Base-by-base conservation (phyloP, 2,113 vertebrate species). In the Nansenia antarctica region DNA sequence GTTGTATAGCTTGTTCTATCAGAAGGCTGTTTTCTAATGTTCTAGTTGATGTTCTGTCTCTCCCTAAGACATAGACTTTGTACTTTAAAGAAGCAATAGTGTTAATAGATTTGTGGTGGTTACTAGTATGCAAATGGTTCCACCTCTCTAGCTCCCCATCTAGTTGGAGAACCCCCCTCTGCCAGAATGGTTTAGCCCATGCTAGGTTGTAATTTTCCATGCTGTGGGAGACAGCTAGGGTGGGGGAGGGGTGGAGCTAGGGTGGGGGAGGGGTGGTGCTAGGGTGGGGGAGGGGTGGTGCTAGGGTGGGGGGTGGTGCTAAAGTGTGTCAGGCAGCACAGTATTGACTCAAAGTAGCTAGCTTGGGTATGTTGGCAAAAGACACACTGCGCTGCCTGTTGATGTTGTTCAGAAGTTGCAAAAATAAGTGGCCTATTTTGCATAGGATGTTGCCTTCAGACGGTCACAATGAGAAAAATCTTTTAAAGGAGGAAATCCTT, bases 181-280 rank as follows among this genome's bases (percentile, higher is more conserved):
- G 18, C 35, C 63, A 42, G 49, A 85, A 86, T 89, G 87, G 89
- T 88, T 86, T 74, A 75, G 85, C 79, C 89, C 64, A 22, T 54
- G 47, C 62, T 69, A 4, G 55, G 42, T 78, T 75, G 70, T 78
- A 69, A 66, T 58, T 77, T 62, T 68, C 66, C 65, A 66, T 73
- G 73, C 58, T 65, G 61, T 66, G 68, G 70, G 67, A 73, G 77
- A 81, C 76, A 69, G n/a, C n/a, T n/a, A n/a, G n/a, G n/a, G n/a
- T n/a, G n/a, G n/a, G n/a, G n/a, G n/a, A n/a, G n/a, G n/a, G n/a
- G n/a, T n/a, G n/a, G n/a, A n/a, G n/a, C n/a, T n/a, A n/a, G n/a
- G n/a, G n/a, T n/a, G n/a, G n/a, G n/a, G n/a, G n/a, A n/a, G n/a
- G n/a, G n/a, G n/a, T 63, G 39, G 80, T 74, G 32, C 58, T 35